Evolutionary conservation across 1,140 invertebrate genomes (phyloP).

Genomic region (Periplaneta americana): DNA sequence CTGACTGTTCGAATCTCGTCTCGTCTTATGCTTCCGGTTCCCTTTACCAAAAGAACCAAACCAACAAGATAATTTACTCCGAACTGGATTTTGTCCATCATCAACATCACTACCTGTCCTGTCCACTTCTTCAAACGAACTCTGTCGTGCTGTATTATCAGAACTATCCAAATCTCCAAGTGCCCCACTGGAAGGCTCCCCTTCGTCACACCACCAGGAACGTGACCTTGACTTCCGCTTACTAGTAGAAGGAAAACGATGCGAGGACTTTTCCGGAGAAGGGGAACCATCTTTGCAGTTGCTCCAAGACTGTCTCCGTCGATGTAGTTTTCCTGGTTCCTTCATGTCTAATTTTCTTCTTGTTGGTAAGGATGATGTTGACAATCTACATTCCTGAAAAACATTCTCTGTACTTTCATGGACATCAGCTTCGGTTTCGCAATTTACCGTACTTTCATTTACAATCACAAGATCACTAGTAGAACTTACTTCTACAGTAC

Average conservation of each 20-base stretch:
- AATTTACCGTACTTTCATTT: not conserved
- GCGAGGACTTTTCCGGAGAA: not conserved
- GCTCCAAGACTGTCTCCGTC: slow-evolving; percentile 11
- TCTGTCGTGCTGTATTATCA: slow-evolving; percentile 22
- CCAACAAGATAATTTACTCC: slow-evolving; percentile 20
- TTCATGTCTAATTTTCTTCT: not conserved
- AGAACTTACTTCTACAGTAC: not conserved
- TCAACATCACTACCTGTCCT: not conserved
- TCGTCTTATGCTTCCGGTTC: slow-evolving; percentile 10
- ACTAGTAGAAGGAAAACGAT: not conserved
- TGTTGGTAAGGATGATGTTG: not conserved
- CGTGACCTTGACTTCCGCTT: not conserved
- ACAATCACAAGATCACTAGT: not conserved
- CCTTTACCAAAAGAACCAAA: slow-evolving; percentile 31
- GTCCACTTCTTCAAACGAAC: slow-evolving; percentile 19
- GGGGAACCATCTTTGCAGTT: not conserved
- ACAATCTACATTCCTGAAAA: not conserved
- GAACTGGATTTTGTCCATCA: slow-evolving; percentile 13
- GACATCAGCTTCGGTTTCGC: not conserved
- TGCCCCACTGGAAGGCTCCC: slow-evolving; percentile 27
- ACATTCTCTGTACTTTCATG: not conserved
- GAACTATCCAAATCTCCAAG: slow-evolving; percentile 29
- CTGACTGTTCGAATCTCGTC: slow-evolving; percentile 1
- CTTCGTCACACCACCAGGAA: slow-evolving; percentile 26
- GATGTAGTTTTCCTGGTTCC: not conserved